A percentile compares a stretch with the other conserved stretches of the same genome.
These are phyloP conservation scores for Dichetophora obliterata DNA, from an alignment of 2,888 invertebrate species.

Conservation along the genomic window DNA sequence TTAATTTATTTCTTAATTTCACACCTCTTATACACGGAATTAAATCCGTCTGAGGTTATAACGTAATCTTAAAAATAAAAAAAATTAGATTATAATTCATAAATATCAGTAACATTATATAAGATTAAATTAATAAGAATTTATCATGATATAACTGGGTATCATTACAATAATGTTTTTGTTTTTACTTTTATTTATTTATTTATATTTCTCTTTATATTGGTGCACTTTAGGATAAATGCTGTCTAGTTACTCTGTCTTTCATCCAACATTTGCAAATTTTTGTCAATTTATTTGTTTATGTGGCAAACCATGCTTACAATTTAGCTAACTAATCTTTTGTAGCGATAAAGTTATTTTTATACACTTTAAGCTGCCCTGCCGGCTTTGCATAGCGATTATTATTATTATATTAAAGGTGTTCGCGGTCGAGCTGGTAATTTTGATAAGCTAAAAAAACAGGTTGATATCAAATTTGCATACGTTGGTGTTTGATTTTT, in stretches of 20 bases:
- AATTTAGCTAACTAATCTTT: background rate
- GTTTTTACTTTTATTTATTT: no score
- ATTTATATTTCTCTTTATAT: no score
- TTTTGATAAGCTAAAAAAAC: constrained; percentile 27
- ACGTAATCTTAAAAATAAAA: no score
- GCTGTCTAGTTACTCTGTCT: background rate
- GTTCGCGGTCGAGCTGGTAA: background rate
- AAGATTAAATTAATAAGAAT: no score
- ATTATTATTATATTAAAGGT: background rate
- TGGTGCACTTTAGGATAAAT: no score
- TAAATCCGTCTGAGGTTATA: no score
- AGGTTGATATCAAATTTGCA: constrained; percentile 23
- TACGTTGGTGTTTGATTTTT: constrained; percentile 23
- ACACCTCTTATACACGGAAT: no score
- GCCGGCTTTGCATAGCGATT: background rate
- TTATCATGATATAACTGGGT: no score
- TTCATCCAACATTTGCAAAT: background rate
- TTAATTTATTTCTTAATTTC: no score
- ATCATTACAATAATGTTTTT: no score
- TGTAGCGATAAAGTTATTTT: background rate
- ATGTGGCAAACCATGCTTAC: constrained; percentile 22
- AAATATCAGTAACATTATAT: no score
- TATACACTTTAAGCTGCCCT: background rate
- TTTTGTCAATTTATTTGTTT: background rate
- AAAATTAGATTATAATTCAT: no score